Conservation (phyloP, 2,888 invertebrate species). For the Watsonalla binaria region DNA sequence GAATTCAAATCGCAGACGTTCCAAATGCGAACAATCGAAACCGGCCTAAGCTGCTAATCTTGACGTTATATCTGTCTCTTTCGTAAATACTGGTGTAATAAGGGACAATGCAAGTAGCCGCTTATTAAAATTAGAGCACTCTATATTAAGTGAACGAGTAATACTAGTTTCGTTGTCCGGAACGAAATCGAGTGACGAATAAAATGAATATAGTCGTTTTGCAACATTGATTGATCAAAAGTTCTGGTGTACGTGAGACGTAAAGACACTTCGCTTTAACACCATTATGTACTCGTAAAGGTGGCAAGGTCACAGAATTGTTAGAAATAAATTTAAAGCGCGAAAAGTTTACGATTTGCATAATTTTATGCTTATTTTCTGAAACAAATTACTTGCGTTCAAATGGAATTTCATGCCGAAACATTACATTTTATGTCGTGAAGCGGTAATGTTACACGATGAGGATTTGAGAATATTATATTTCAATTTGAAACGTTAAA, state of each 20-base stretch:
- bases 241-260: background rate
- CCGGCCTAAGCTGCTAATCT: background rate
- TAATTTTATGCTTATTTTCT: background rate
- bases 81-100: background rate
- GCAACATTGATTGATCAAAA: conserved; percentile 20
- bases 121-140: conserved; percentile 3
- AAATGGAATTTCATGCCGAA: too few relatives aligned
- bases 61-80: background rate
- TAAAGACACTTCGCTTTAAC: background rate
- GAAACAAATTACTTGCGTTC: too few relatives aligned
- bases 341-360: background rate
- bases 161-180: conserved; percentile 35
- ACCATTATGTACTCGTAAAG: background rate
- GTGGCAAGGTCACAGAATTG: conserved; percentile 1
- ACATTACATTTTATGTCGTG: too few relatives aligned
- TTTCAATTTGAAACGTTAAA: too few relatives aligned
- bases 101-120: background rate
- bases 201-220: conserved; percentile 27
- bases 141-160: conserved; percentile 21
- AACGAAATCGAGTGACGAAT: conserved; percentile 31
- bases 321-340: background rate
- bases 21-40: background rate
- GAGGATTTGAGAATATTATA: too few relatives aligned
- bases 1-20: background rate
- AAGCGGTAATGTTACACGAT: too few relatives aligned